These are phyloP conservation scores for Rhabdornis inornatus DNA, from an alignment of 2,113 vertebrate genomes.

Conservation along the genomic window DNA sequence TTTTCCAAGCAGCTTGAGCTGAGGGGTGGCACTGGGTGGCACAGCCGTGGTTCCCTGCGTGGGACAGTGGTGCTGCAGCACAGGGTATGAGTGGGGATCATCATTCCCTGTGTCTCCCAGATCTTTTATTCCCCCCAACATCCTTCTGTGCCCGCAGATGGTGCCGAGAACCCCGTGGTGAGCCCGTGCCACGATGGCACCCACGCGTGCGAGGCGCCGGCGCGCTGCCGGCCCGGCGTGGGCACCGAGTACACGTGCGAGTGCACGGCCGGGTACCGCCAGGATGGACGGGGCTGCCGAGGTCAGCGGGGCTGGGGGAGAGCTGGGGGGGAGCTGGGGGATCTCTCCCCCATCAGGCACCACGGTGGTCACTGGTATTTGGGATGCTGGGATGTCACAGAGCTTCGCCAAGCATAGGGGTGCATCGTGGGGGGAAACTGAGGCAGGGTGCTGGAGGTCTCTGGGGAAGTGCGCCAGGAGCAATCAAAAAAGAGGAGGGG, in stretches of 20 bases:
- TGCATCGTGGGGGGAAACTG: background rate
- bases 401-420: background rate
- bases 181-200: constrained; percentile 87
- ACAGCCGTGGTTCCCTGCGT: fast-evolving
- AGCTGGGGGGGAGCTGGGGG: fast-evolving
- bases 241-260: constrained; percentile 79
- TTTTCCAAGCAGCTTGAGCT: fast-evolving
- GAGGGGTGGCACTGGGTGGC: background rate
- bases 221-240: constrained; percentile 78
- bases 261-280: constrained; percentile 82
- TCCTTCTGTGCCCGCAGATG: background rate
- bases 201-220: constrained; percentile 82
- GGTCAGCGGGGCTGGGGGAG: constrained; percentile 68
- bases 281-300: constrained; percentile 82
- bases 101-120: background rate
- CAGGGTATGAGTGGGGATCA: background rate
- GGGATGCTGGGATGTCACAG: background rate
- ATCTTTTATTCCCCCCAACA: fast-evolving
- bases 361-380: fast-evolving
- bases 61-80: fast-evolving
- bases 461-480: fast-evolving
- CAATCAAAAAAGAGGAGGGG: background rate
- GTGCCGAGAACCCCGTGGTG: background rate
- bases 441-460: background rate
- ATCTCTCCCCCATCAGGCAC: fast-evolving